phyloP scores from a whole-genome alignment of 2,113 vertebrate genomes.

The Speoplatyrhinus poulsoni region DNA sequence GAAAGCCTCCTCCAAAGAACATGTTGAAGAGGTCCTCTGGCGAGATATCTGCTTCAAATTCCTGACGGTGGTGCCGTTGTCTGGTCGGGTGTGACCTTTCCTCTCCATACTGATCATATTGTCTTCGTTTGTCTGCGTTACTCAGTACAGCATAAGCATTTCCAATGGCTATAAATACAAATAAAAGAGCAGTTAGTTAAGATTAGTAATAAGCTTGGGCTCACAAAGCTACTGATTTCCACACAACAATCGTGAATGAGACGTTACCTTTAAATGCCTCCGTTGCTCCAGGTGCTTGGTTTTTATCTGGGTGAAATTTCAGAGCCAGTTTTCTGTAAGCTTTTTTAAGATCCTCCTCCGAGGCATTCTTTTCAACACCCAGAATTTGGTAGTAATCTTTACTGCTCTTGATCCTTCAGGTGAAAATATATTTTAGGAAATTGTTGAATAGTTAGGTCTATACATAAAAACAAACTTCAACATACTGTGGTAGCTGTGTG shows the following conservation, averaged over 20 bases:
- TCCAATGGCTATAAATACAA: slow-evolving; percentile 82
- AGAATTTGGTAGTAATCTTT: slow-evolving; percentile 98
- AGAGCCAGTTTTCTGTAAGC: slow-evolving; percentile 79
- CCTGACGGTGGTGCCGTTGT: slow-evolving; percentile 84
- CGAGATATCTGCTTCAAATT: slow-evolving; percentile 98
- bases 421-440: neutral
- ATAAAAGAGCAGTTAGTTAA: neutral
- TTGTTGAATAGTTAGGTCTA: neutral
- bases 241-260: neutral
- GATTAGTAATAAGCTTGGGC: neutral
- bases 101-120: slow-evolving; percentile 94
- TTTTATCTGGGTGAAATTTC: slow-evolving; percentile 82
- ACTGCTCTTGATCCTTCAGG: slow-evolving; percentile 90
- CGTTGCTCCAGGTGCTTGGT: slow-evolving; percentile 78
- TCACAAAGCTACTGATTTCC: neutral
- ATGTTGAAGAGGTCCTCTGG: slow-evolving; percentile 99
- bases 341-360: slow-evolving; percentile 92
- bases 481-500: neutral
- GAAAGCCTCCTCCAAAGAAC: slow-evolving; percentile 98
- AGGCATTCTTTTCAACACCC: slow-evolving; percentile 86
- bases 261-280: slow-evolving; percentile 95
- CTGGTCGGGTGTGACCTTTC: slow-evolving; percentile 82
- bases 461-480: too few species aligned
- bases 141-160: slow-evolving; percentile 85
- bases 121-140: slow-evolving; percentile 90